Conservation (phyloP, 1,140 invertebrate species). For the Wasmannia auropunctata region DNA sequence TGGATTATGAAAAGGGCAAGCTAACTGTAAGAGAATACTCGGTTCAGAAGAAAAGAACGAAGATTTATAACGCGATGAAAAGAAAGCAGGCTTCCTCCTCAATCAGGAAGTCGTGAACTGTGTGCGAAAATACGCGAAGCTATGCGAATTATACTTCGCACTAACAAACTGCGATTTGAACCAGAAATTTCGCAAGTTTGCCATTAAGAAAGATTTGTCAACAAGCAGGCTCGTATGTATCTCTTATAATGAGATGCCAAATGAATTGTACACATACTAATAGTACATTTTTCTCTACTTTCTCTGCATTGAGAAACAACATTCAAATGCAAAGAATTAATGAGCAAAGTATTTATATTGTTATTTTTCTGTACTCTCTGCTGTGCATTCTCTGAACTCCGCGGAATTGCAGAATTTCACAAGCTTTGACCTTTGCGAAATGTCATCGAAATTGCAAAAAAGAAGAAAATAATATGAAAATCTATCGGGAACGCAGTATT, state of each 20-base stretch:
- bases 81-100: constrained; percentile 91
- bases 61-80: constrained; percentile 98
- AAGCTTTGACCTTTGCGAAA: not conserved
- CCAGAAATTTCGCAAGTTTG: not conserved
- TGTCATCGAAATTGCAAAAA: not conserved
- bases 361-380: not conserved
- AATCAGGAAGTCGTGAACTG: constrained; percentile 91
- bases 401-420: not conserved
- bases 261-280: too few relatives aligned
- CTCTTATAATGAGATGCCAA: too few relatives aligned
- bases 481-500: constrained; percentile 90
- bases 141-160: constrained; percentile 89
- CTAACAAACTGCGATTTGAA: constrained; percentile 92
- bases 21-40: constrained; percentile 98
- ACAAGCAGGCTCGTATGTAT: too few relatives aligned
- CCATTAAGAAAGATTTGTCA: too few relatives aligned
- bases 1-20: constrained; percentile 93
- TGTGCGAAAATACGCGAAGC: constrained; percentile 88
- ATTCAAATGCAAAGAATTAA: not conserved
- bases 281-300: not conserved
- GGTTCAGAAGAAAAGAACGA: constrained; percentile 97
- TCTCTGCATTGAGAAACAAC: not conserved
- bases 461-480: constrained; percentile 94
- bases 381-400: too few relatives aligned
- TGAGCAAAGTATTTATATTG: not conserved